Conservation (phyloP, 2,113 vertebrate species). For the Dermatemys mawii region DNA sequence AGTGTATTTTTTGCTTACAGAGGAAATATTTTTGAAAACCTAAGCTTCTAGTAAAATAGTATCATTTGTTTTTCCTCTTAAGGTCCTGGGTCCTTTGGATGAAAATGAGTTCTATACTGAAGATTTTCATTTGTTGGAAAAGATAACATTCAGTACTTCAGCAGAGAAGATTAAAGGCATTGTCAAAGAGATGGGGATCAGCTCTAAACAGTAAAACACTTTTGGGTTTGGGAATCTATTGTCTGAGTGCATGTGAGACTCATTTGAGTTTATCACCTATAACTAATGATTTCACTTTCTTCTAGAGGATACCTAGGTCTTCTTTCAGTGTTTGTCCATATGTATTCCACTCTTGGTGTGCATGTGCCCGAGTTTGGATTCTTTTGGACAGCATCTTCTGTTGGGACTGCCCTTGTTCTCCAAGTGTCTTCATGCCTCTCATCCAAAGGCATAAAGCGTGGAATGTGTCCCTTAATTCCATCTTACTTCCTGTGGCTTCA, state of each 20-base stretch:
- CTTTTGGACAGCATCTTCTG: background rate
- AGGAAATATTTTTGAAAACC: background rate
- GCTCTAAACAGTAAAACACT: conserved; percentile 76
- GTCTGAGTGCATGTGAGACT: background rate
- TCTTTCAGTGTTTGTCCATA: background rate
- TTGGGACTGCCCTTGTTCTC: background rate
- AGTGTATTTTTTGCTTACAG: background rate
- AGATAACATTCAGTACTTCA: conserved; percentile 85
- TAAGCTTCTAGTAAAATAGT: background rate
- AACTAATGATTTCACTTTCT: background rate
- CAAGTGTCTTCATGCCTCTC: background rate
- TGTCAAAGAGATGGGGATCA: conserved; percentile 87
- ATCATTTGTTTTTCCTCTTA: conserved; percentile 4
- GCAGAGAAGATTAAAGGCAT: conserved; percentile 87
- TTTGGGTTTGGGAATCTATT: background rate
- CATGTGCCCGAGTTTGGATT: background rate
- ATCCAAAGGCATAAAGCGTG: background rate
- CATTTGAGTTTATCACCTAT: background rate
- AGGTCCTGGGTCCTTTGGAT: conserved; percentile 88
- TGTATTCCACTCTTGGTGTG: background rate
- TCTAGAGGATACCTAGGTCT: background rate
- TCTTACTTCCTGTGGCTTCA: background rate
- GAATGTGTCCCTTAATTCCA: background rate
- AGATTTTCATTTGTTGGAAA: conserved; percentile 93
- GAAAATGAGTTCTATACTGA: conserved; percentile 85